Conservation (phyloP, 2,888 invertebrate genomes). For the Coecobrya sp. region DNA sequence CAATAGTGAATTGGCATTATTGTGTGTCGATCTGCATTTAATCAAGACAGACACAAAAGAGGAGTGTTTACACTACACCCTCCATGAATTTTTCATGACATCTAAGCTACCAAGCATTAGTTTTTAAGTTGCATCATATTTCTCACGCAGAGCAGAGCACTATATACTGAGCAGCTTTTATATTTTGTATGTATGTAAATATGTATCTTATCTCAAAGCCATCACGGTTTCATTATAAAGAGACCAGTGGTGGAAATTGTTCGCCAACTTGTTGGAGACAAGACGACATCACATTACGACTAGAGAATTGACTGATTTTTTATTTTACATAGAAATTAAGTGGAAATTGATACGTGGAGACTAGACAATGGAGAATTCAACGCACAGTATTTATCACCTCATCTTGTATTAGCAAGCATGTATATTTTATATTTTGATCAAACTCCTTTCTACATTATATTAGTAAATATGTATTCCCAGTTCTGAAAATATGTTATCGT, state of each 20-base stretch:
- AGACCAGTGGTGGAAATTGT: constrained; percentile 45
- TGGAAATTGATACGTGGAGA: not conserved
- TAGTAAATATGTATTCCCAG: no score
- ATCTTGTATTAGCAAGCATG: no score
- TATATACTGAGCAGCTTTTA: not conserved
- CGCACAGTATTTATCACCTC: not conserved
- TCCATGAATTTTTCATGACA: constrained; percentile 87
- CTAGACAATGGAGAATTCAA: not conserved
- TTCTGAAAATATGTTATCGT: no score
- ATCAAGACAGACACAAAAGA: constrained; percentile 87
- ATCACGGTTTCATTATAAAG: constrained; percentile 15
- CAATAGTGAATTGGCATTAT: constrained; percentile 23
- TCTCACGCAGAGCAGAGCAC: constrained; percentile 44
- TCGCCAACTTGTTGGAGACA: constrained; percentile 54
- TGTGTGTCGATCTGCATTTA: constrained; percentile 86
- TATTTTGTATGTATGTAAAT: not conserved
- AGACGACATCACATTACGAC: constrained; percentile 36
- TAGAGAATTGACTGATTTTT: not conserved
- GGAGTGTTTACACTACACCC: constrained; percentile 87
- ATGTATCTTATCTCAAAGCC: not conserved
- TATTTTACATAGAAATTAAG: constrained; percentile 25
- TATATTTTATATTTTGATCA: not conserved
- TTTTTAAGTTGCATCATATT: constrained; percentile 61
- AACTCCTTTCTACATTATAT: no score
- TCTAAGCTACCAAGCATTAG: constrained; percentile 83